Percentiles rank a stretch among this genome's conserved stretches.
phyloP scores from a whole-genome alignment of 2,888 invertebrate genomes.

The Stenichneumon culpator region DNA sequence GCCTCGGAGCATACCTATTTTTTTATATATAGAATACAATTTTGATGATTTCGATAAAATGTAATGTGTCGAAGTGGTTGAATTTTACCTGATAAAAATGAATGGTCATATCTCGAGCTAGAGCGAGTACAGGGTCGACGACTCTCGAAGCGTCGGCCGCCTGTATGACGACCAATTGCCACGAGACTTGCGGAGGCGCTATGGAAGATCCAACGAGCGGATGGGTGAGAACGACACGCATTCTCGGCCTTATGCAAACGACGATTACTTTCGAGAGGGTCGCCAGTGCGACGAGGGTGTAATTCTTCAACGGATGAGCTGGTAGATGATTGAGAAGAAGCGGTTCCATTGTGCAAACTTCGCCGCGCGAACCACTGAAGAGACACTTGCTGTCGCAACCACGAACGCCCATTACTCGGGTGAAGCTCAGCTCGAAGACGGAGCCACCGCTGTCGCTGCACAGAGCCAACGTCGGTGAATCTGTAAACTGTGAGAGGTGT shows the following conservation, averaged over 20 bases:
- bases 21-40: constrained; percentile 29
- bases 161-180: constrained; percentile 96
- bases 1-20: constrained; percentile 86
- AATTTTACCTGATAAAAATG: constrained; percentile 93
- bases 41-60: neutral
- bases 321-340: constrained; percentile 87
- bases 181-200: constrained; percentile 95
- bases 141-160: constrained; percentile 89
- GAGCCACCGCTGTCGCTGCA: constrained; percentile 98
- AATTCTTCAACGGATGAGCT: constrained; percentile 90
- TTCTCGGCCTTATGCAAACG: constrained; percentile 91
- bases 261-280: constrained; percentile 96
- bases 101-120: constrained; percentile 93
- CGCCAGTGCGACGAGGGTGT: constrained; percentile 95
- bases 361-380: constrained; percentile 98
- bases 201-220: constrained; percentile 90
- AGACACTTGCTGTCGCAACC: constrained; percentile 96
- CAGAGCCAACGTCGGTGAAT: constrained; percentile 90
- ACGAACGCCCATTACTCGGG: constrained; percentile 94
- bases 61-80: constrained; percentile 63
- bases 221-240: constrained; percentile 92
- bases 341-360: constrained; percentile 93
- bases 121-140: constrained; percentile 94
- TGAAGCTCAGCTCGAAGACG: constrained; percentile 97
- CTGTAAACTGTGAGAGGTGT: constrained; percentile 87